Conservation (phyloP, 2,113 vertebrate species). For the Arvicanthis niloticus region DNA sequence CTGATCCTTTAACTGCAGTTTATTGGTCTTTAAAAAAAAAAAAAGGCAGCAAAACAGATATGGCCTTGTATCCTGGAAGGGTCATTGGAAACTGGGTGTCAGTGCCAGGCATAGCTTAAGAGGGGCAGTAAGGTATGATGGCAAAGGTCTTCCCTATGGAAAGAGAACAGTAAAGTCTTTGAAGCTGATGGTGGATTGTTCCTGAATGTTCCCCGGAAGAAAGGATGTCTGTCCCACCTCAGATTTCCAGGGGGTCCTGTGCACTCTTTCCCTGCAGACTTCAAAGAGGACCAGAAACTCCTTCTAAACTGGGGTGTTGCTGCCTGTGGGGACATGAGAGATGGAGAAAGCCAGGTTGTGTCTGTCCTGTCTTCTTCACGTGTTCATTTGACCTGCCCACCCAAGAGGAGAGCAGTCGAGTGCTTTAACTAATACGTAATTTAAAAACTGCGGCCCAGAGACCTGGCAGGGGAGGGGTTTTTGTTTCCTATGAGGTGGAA, state of each 20-base stretch:
- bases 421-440: not conserved
- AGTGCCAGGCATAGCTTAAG: not conserved
- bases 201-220: not conserved
- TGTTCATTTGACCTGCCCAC: not conserved
- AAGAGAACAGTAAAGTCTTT: not conserved
- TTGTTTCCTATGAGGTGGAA: not conserved
- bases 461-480: not conserved
- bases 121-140: not conserved
- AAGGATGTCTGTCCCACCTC: not conserved
- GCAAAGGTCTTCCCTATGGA: not conserved
- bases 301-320: not conserved
- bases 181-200: not conserved
- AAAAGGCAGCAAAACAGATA: not conserved
- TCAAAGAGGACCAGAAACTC: not conserved
- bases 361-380: rapidly evolving
- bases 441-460: not conserved
- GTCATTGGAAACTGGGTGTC: not conserved
- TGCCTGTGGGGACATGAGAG: not conserved
- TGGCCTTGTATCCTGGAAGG: not conserved
- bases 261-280: not conserved
- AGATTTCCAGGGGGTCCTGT: not conserved
- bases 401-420: not conserved
- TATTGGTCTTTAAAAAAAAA: not conserved
- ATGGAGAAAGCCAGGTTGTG: not conserved
- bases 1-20: not conserved